Percentiles rank a stretch among this genome's conserved stretches.
Conservation (phyloP, 2,888 invertebrate species). For the Cephus pulcher region DNA sequence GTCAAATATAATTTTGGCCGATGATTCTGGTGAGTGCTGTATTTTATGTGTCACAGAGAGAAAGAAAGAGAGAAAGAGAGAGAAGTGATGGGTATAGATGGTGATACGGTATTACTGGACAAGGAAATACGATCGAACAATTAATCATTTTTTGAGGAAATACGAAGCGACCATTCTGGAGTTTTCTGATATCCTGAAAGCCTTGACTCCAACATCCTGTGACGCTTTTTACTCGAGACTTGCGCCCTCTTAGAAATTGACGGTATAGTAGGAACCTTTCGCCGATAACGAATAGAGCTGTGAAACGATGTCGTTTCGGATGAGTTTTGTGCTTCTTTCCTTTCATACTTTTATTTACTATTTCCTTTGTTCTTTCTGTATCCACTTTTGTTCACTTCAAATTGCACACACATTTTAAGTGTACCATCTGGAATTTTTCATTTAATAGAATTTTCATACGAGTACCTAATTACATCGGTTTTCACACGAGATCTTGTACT, state of each 20-base stretch:
- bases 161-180: slow-evolving; percentile 38
- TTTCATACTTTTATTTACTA: not conserved
- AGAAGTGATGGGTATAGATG: not conserved
- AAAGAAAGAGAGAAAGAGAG: slow-evolving; percentile 4
- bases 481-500: not conserved
- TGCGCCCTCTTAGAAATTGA: not conserved
- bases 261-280: not conserved
- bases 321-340: not conserved
- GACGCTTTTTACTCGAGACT: not conserved
- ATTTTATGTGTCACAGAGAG: slow-evolving; percentile 2
- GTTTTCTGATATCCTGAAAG: slow-evolving; percentile 55
- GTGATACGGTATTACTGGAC: slow-evolving; percentile 8
- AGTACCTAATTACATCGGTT: not conserved
- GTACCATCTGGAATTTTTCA: not conserved
- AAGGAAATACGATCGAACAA: slow-evolving; percentile 30
- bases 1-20: slow-evolving; percentile 8
- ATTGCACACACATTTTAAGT: not conserved
- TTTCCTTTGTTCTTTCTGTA: not conserved
- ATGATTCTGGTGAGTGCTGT: not conserved
- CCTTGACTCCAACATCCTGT: slow-evolving; percentile 38
- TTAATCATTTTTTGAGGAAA: slow-evolving; percentile 48
- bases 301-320: not conserved
- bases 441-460: not conserved
- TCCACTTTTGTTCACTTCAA: not conserved
- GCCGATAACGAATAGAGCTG: not conserved